Percentiles rank a stretch among this genome's conserved stretches.
These are phyloP conservation scores for Isaurus tuberculatus DNA, from an alignment of 92 coral and sea anemone genomes.

Conservation along the genomic window DNA sequence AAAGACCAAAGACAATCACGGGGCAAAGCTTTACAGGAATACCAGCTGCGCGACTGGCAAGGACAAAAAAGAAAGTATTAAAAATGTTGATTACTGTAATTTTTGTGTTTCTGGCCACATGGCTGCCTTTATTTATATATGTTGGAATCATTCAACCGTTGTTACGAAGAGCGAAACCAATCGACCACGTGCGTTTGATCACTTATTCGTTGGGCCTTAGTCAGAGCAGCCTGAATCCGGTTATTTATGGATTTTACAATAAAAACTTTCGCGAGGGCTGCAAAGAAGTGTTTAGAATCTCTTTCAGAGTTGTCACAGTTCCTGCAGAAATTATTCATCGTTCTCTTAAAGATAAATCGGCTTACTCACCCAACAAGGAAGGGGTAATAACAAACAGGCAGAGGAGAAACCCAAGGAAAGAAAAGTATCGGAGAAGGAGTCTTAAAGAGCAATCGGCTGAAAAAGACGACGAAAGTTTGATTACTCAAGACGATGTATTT, in stretches of 20 bases:
- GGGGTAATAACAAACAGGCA: neutral
- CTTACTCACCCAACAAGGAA: conserved; percentile 36
- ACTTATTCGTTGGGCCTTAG: conserved; percentile 76
- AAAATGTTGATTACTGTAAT: conserved; percentile 89
- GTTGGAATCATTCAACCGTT: conserved; percentile 72
- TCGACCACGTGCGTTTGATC: conserved; percentile 70
- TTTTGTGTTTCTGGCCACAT: conserved; percentile 74
- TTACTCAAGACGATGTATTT: neutral
- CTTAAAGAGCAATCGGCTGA: neutral
- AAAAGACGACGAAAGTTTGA: conserved; percentile 12
- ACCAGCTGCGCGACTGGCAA: conserved; percentile 60
- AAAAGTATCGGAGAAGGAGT: conserved; percentile 4
- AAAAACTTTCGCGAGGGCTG: conserved; percentile 81
- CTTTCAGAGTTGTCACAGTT: conserved; percentile 47
- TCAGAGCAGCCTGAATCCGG: conserved; percentile 78
- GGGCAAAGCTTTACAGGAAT: conserved; percentile 56
- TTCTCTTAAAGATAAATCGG: conserved; percentile 13
- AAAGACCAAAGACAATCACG: conserved; percentile 40
- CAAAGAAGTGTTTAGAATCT: conserved; percentile 61
- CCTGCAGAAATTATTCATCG: conserved; percentile 28
- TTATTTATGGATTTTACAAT: conserved; percentile 84
- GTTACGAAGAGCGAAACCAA: conserved; percentile 45
- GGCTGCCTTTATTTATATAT: conserved; percentile 81
- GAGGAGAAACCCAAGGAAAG: neutral
- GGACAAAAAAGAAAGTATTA: conserved; percentile 79